Conservation (phyloP, 2,113 vertebrate genomes). For the Mystacornis crossleyi region DNA sequence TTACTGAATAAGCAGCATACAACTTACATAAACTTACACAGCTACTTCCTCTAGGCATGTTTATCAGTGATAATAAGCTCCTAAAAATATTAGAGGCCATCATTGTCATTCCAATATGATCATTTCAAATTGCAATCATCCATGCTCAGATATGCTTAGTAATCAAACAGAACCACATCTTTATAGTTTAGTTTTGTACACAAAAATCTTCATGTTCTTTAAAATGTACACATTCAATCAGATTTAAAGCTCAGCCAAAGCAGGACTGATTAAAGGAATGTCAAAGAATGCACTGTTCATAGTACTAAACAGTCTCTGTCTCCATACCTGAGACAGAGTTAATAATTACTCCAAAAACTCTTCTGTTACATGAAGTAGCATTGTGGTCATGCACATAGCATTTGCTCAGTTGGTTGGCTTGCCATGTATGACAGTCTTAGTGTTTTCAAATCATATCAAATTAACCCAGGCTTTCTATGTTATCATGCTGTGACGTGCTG, state of each 20-base stretch:
- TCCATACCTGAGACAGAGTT: background rate
- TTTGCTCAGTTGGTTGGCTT: background rate
- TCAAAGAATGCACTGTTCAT: background rate
- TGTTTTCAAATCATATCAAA: background rate
- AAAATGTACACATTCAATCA: background rate
- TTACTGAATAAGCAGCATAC: background rate
- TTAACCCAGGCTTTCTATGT: background rate
- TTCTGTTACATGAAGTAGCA: background rate
- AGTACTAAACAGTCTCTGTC: background rate
- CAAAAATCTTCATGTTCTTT: background rate
- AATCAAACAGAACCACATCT: background rate
- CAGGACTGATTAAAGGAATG: background rate
- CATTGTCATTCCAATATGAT: background rate
- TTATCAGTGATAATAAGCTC: background rate
- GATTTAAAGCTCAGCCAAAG: background rate
- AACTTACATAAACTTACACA: background rate
- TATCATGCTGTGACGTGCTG: background rate
- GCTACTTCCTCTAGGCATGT: background rate
- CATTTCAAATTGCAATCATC: background rate
- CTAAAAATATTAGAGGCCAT: background rate
- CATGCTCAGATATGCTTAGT: background rate
- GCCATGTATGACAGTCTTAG: background rate
- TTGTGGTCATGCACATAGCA: background rate
- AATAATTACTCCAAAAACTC: background rate
- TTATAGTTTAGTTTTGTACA: background rate